Conservation (phyloP, 2,888 invertebrate genomes). For the Ormyrus rosae region DNA sequence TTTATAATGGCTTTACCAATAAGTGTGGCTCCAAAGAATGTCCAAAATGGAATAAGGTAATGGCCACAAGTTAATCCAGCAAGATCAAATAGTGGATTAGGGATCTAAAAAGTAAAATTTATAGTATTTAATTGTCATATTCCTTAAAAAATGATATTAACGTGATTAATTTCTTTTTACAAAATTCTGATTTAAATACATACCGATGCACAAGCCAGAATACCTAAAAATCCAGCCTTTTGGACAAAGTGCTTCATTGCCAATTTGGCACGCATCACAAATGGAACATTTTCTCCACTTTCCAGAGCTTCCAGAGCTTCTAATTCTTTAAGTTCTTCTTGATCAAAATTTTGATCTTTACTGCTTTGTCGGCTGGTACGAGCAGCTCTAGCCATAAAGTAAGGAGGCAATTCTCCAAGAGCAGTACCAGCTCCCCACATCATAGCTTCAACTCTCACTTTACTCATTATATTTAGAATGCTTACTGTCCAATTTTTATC, state of each 20-base stretch:
- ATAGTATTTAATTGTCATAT: conserved; percentile 5
- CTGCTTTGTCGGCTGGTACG: conserved; percentile 77
- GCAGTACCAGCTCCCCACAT: conserved; percentile 99
- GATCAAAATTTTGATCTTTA: conserved; percentile 78
- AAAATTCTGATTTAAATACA: conserved; percentile 65
- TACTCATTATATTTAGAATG: conserved; percentile 95
- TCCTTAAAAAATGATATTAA: background rate
- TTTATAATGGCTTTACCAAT: conserved; percentile 98
- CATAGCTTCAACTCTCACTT: conserved; percentile 96
- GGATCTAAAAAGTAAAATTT: conserved; percentile 81
- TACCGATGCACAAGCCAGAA: conserved; percentile 95
- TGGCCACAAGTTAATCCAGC: conserved; percentile 99
- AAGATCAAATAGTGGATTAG: conserved; percentile 99
- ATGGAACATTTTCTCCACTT: conserved; percentile 79
- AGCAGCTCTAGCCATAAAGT: conserved; percentile 99
- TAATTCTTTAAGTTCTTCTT: conserved; percentile 85
- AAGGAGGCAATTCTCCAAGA: conserved; percentile 98
- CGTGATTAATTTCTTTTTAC: background rate
- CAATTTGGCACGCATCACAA: conserved; percentile 87
- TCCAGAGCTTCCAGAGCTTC: conserved; percentile 83
- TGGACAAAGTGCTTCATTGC: conserved; percentile 93
- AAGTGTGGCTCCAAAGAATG: conserved; percentile 99
- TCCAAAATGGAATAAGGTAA: conserved; percentile 99
- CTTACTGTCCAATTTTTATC: conserved; percentile 83
- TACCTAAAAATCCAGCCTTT: conserved; percentile 96